Evolutionary conservation across 2,888 invertebrate genomes (phyloP).

Genomic region (Lampropteryx suffumata): DNA sequence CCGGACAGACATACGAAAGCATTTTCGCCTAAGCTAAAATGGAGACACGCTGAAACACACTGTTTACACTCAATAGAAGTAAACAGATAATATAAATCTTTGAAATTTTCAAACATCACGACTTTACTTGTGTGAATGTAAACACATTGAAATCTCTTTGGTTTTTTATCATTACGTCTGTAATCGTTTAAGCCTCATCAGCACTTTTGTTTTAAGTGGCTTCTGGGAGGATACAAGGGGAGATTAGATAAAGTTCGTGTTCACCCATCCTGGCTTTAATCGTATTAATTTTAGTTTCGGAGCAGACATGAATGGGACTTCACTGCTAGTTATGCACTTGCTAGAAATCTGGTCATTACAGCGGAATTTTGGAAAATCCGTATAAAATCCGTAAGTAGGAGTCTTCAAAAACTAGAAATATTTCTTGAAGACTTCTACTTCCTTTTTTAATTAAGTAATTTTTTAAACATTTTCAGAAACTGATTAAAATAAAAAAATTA

Average conservation of each 20-base stretch:
- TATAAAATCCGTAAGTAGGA: neutral
- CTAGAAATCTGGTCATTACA: neutral
- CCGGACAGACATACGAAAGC: no score
- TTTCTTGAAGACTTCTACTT: no score
- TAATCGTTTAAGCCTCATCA: constrained; percentile 49
- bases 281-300: constrained; percentile 48
- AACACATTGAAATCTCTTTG: constrained; percentile 32
- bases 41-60: no score
- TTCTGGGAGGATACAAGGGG: constrained; percentile 56
- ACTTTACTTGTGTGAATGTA: neutral
- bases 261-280: constrained; percentile 46
- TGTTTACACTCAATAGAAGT: no score
- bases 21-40: no score
- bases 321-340: neutral
- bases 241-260: constrained; percentile 59
- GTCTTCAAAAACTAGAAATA: no score
- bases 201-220: constrained; percentile 50
- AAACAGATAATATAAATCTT: no score
- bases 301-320: neutral
- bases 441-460: no score
- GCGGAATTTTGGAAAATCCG: neutral
- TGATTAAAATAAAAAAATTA: no score
- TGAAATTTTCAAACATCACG: neutral
- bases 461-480: no score
- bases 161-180: constrained; percentile 47